These are phyloP conservation scores for Eutolmus rufibarbis DNA, from an alignment of 2,888 invertebrate species.

Conservation along the genomic window DNA sequence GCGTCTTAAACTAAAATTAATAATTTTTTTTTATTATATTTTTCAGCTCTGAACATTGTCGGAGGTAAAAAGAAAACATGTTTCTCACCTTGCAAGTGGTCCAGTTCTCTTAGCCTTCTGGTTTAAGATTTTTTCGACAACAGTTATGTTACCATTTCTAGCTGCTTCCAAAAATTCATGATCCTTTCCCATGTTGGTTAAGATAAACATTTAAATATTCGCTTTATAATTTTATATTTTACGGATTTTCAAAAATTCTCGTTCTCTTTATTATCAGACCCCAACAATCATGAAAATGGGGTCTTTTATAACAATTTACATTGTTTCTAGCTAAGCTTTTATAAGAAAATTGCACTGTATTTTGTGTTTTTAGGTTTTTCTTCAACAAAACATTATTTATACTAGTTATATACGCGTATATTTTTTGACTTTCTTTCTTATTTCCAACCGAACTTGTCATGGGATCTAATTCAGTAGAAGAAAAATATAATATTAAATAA, in stretches of 20 bases:
- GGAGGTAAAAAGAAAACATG: neutral
- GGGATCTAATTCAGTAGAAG: too few relatives aligned
- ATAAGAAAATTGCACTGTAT: neutral
- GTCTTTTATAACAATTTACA: neutral
- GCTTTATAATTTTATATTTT: neutral
- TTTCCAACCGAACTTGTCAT: too few relatives aligned
- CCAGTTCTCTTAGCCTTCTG: constrained; percentile 92
- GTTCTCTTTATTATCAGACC: too few relatives aligned
- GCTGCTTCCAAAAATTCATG: constrained; percentile 96
- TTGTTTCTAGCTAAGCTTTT: neutral
- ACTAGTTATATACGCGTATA: too few relatives aligned
- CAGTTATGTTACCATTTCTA: constrained; percentile 86
- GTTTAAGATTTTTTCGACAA: constrained; percentile 89
- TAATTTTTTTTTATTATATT: too few relatives aligned
- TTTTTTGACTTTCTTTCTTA: too few relatives aligned
- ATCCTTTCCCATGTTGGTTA: constrained; percentile 85
- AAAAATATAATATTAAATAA: too few relatives aligned
- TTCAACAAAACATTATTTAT: too few relatives aligned
- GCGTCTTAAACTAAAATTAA: constrained; percentile 79
- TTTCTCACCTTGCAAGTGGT: constrained; percentile 89
- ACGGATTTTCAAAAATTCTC: neutral
- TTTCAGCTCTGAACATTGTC: too few relatives aligned
- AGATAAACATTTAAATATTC: constrained; percentile 49
- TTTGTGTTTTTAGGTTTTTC: neutral
- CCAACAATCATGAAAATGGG: neutral